Percentiles rank a stretch among this genome's conserved stretches.
Evolutionary conservation across 2,113 vertebrate species (phyloP).

Genomic region (Pterocles orientalis): DNA sequence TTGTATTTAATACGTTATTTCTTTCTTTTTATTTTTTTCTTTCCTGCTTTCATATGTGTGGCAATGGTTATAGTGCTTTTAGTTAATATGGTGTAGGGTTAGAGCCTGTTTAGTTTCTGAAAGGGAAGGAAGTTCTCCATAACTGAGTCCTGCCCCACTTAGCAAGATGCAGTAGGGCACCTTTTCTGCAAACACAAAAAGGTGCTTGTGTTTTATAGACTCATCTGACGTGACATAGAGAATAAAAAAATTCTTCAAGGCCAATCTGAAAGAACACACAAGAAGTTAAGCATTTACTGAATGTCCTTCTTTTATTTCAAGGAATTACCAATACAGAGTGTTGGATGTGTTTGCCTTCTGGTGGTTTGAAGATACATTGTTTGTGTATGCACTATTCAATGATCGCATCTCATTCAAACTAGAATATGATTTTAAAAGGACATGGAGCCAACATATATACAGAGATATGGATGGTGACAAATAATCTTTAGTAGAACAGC

Average conservation of each 20-base stretch:
- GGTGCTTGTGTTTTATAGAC: not conserved
- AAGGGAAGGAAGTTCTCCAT: not conserved
- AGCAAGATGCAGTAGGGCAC: not conserved
- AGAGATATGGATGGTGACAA: not conserved
- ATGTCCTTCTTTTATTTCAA: not conserved
- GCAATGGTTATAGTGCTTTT: not conserved
- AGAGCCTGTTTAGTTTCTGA: not conserved
- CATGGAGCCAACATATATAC: not conserved
- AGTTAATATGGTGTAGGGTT: not conserved
- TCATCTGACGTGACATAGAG: not conserved
- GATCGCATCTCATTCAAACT: not conserved
- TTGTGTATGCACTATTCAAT: not conserved
- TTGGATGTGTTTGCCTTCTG: not conserved
- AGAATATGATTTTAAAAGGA: not conserved
- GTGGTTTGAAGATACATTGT: not conserved
- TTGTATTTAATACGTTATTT: not conserved
- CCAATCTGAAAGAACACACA: not conserved
- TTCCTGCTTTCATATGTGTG: not conserved
- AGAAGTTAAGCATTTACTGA: not conserved
- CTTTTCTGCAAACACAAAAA: not conserved
- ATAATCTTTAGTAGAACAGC: not conserved
- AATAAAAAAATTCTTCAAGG: not conserved
- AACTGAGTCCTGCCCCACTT: not conserved
- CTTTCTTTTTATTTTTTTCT: not conserved
- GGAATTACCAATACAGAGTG: not conserved